A percentile compares a stretch with the other conserved stretches of the same genome.
Evolutionary conservation across 2,797 vertebrate species (phyloP).

Genomic region (Pseudochromis fuscus): DNA sequence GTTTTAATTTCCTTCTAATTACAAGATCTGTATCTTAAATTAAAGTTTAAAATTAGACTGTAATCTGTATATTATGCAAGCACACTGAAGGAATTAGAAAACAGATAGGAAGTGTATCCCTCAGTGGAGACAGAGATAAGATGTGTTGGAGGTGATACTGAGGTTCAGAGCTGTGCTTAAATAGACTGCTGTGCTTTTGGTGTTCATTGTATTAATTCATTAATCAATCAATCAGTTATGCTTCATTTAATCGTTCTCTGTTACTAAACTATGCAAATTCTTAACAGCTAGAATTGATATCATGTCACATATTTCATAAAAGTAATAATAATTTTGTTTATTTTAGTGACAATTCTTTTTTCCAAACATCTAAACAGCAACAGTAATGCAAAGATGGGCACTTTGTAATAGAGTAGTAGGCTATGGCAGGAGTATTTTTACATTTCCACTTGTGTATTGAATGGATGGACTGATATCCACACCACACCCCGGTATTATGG

Average conservation of each 20-base stretch:
- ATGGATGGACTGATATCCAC: slow-evolving; percentile 24
- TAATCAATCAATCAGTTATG: neutral
- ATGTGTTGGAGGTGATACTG: slow-evolving; percentile 36
- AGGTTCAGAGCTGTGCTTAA: neutral
- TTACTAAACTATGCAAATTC: neutral
- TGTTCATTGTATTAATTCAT: neutral
- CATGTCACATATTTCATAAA: too few relatives aligned
- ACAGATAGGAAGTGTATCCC: slow-evolving; percentile 8
- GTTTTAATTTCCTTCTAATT: neutral
- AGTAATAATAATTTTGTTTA: too few relatives aligned
- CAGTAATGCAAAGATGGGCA: neutral
- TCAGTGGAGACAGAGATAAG: slow-evolving; percentile 11
- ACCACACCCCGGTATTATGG: slow-evolving; percentile 45
- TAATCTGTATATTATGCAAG: slow-evolving; percentile 6
- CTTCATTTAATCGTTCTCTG: neutral
- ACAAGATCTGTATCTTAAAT: neutral
- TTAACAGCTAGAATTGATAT: neutral
- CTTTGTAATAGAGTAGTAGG: neutral
- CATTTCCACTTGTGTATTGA: slow-evolving; percentile 24
- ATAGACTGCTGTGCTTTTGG: neutral
- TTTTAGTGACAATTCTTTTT: neutral
- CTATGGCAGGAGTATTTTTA: neutral
- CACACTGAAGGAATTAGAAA: neutral
- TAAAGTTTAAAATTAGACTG: neutral
- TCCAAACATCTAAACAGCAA: neutral